Evolutionary conservation across 2,797 vertebrate genomes (phyloP), one percentile per base, ranked within the genome.

Genomic region (Tamandua tetradactyla): DNA sequence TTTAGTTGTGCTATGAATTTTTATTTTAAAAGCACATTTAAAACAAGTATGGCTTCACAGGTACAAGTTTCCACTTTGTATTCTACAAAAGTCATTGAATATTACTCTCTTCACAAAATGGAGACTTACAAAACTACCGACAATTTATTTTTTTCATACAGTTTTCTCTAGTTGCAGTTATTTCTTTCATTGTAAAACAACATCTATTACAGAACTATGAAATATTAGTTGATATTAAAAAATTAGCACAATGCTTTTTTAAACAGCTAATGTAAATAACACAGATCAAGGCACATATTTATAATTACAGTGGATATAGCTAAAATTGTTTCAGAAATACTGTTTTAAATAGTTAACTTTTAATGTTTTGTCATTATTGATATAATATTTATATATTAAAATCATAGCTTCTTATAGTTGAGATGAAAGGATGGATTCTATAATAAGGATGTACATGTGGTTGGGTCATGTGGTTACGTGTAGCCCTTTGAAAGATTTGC

Each of bases 311-410:
- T 99, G 99, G 99, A 99, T 99, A 99, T 98, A 99, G 99, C 99
- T 99, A 99, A 99, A 99, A 98, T 98, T 98, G 98, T 98, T 99
- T 99, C 98, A 98, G 99, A 99, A 99, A 99, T 99, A 99, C 99
- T 99, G 99, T 99, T 98, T 99, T 99, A 99, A 99, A 99, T 99
- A 99, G 99, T 99, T 99, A 98, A 99, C 98, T 99, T 99, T 99
- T 99, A 99, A 99, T 99, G 99, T 99, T 99, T 99, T 99, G 99
- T 99, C 99, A 99, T 99, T 99, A 99, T 99, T 99, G 99, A 99
- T 99, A 99, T 99, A 99, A 99, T 99, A 98, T 99, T 99, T 99
- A 99, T 98, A 98, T 98, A 98, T 97, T 98, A 98, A 98, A 98
- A 99, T 99, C 98, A 98, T 98, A 98, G 98, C 98, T 99, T 98